Conservation (phyloP, 2,113 vertebrate species). For the Aspidoscelis tigris region DNA sequence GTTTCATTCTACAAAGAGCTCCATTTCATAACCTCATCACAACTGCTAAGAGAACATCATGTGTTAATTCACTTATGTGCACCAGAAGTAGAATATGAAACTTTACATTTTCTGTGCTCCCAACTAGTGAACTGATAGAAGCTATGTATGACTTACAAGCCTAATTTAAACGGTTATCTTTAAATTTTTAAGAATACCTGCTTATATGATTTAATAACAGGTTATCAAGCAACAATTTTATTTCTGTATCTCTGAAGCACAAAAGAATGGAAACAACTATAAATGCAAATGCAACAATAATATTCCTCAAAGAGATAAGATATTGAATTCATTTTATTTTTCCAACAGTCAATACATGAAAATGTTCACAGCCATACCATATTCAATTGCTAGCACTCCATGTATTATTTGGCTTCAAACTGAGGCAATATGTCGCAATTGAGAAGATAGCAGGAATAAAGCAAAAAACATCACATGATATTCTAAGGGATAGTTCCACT, state of each 20-base stretch:
- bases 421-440: not conserved
- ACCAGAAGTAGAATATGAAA: not conserved
- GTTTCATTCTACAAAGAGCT: not conserved
- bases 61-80: not conserved
- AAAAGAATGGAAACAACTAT: not conserved
- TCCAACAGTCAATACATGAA: not conserved
- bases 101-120: not conserved
- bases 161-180: not conserved
- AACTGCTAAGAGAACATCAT: not conserved
- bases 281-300: not conserved
- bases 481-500: not conserved
- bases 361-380: not conserved
- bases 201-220: not conserved
- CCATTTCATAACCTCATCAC: not conserved
- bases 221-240: not conserved
- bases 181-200: not conserved
- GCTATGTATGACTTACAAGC: not conserved
- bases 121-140: too few species aligned
- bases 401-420: not conserved
- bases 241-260: not conserved
- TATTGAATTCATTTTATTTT: not conserved
- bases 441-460: not conserved
- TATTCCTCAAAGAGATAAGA: not conserved
- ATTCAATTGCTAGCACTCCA: not conserved
- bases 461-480: not conserved